Conservation (phyloP, 2,113 vertebrate species). For the Semnornis frantzii region DNA sequence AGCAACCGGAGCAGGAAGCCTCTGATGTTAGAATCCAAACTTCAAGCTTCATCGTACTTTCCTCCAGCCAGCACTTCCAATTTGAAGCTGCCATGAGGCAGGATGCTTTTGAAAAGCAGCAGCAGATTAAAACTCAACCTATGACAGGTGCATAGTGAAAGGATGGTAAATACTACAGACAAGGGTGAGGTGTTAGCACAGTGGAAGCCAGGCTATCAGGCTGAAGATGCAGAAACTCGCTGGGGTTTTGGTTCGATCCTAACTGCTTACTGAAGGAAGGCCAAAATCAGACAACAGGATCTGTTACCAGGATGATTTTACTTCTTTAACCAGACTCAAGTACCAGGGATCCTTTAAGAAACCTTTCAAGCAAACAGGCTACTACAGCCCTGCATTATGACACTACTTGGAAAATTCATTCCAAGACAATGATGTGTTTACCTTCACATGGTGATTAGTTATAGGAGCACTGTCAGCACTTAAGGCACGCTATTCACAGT, state of each 20-base stretch:
- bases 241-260: background rate
- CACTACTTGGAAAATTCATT: conserved; percentile 62
- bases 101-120: too few relatives aligned
- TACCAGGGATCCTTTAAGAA: conserved; percentile 13
- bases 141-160: background rate
- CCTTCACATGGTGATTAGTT: conserved; percentile 65
- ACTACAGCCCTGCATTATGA: conserved; percentile 11
- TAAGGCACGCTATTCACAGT: conserved; percentile 66
- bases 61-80: too few relatives aligned
- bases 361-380: conserved; percentile 29
- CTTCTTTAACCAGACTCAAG: conserved; percentile 3
- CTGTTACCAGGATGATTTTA: background rate
- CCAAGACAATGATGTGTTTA: conserved; percentile 55
- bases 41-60: too few relatives aligned
- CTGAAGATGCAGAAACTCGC: background rate
- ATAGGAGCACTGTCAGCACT: conserved; percentile 70
- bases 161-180: background rate
- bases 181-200: background rate
- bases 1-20: too few relatives aligned
- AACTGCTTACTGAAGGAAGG: background rate
- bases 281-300: background rate
- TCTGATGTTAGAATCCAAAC: too few relatives aligned
- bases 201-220: background rate
- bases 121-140: too few relatives aligned
- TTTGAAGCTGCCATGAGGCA: too few relatives aligned